Evolutionary conservation across 1,140 invertebrate species (phyloP).

Genomic region (Danaus melanippus): DNA sequence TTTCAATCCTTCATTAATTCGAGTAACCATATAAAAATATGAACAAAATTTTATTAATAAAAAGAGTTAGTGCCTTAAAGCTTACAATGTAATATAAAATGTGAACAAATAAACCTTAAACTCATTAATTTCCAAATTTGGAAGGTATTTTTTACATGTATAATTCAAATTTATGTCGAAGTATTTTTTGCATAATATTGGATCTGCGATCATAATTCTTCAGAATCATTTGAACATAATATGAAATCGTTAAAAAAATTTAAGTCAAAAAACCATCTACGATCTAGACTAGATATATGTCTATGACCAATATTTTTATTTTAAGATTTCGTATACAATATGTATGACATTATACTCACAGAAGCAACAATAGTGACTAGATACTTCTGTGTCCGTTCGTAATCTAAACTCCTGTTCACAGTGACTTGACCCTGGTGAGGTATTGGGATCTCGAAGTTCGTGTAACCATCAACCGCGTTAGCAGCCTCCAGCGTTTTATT

Average conservation of each 20-base stretch:
- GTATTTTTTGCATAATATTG: no score
- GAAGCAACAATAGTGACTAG: slow-evolving; percentile 91
- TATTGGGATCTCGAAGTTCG: slow-evolving; percentile 87
- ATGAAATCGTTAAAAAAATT: background rate
- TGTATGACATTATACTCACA: slow-evolving; percentile 75
- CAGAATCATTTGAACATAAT: background rate
- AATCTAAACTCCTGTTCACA: slow-evolving; percentile 90
- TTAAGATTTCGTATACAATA: background rate
- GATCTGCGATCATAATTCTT: background rate
- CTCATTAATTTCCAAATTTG: no score
- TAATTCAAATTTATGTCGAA: no score
- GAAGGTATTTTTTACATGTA: no score
- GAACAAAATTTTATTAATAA: no score
- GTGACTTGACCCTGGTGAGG: slow-evolving; percentile 93
- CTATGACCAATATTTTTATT: background rate
- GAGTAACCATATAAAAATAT: no score
- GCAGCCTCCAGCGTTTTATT: slow-evolving; percentile 62
- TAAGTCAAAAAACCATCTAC: background rate
- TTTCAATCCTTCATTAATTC: no score
- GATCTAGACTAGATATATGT: background rate
- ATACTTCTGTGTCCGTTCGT: slow-evolving; percentile 90
- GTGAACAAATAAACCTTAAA: no score
- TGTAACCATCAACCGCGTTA: slow-evolving; percentile 83
- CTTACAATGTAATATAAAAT: no score
- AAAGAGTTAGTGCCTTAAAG: no score